Evolutionary conservation across 2,113 vertebrate species (phyloP).

Genomic region (Callocephalon fimbriatum): DNA sequence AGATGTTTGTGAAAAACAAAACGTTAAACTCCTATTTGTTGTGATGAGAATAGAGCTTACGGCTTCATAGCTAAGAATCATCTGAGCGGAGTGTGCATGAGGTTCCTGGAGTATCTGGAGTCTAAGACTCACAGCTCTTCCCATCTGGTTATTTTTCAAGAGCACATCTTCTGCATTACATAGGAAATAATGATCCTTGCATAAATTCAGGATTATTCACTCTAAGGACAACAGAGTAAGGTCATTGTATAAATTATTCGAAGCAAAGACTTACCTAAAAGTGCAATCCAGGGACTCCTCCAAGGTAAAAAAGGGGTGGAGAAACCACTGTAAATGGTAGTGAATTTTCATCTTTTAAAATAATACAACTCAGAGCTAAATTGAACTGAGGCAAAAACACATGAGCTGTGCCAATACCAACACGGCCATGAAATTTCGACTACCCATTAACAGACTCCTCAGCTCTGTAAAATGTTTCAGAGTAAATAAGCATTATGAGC

Average conservation of each 20-base stretch:
- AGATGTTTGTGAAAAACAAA: constrained; percentile 28
- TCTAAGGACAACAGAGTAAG: neutral
- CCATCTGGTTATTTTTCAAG: neutral
- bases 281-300: neutral
- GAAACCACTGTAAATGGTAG: neutral
- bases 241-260: neutral
- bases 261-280: neutral
- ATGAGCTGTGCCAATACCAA: neutral
- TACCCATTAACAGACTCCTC: constrained; percentile 25
- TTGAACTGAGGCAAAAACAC: neutral
- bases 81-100: neutral
- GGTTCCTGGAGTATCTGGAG: neutral
- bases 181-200: neutral
- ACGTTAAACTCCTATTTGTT: neutral
- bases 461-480: neutral
- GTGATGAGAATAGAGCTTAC: neutral
- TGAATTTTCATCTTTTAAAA: constrained; percentile 41
- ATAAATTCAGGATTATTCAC: neutral
- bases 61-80: neutral
- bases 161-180: neutral
- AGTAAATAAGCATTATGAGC: constrained; percentile 47
- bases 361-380: neutral
- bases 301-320: neutral
- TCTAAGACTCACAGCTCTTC: neutral
- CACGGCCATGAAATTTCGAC: constrained; percentile 24